Conservation (phyloP, 2,888 invertebrate species). For the Orthosia gracilis region DNA sequence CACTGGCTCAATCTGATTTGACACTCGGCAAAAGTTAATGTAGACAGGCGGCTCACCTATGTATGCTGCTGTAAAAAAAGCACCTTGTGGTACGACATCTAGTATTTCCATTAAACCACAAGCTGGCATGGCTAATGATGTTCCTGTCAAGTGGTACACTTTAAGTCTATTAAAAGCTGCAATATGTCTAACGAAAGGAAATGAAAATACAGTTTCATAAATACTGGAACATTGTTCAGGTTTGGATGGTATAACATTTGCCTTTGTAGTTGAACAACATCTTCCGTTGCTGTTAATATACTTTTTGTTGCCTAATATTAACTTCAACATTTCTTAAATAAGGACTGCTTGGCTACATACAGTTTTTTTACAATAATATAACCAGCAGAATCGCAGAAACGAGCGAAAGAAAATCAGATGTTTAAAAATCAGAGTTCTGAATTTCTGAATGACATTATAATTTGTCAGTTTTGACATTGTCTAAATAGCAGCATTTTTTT, state of each 20-base stretch:
- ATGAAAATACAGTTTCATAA: conserved; percentile 84
- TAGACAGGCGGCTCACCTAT: conserved; percentile 77
- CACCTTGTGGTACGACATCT: conserved; percentile 75
- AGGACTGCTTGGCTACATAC: not conserved
- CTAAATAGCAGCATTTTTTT: too few relatives aligned
- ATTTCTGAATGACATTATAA: too few relatives aligned
- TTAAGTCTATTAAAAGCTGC: conserved; percentile 89
- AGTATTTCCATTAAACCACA: conserved; percentile 83
- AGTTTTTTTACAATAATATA: too few relatives aligned
- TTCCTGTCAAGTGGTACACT: conserved; percentile 87
- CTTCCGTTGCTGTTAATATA: conserved; percentile 20
- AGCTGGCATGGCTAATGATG: conserved; percentile 83
- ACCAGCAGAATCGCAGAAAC: too few relatives aligned
- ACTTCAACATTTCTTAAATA: conserved; percentile 44
- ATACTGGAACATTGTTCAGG: conserved; percentile 42
- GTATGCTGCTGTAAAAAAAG: conserved; percentile 78
- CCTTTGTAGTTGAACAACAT: conserved; percentile 43
- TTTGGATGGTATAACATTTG: conserved; percentile 23
- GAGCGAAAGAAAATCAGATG: too few relatives aligned
- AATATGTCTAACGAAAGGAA: conserved; percentile 86
- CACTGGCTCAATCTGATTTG: not conserved
- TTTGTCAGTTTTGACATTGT: too few relatives aligned
- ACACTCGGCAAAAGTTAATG: not conserved
- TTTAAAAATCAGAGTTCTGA: too few relatives aligned
- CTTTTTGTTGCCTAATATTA: conserved; percentile 28